These are phyloP conservation scores for Deilephila porcellus DNA, from an alignment of 2,888 invertebrate species.

Conservation along the genomic window DNA sequence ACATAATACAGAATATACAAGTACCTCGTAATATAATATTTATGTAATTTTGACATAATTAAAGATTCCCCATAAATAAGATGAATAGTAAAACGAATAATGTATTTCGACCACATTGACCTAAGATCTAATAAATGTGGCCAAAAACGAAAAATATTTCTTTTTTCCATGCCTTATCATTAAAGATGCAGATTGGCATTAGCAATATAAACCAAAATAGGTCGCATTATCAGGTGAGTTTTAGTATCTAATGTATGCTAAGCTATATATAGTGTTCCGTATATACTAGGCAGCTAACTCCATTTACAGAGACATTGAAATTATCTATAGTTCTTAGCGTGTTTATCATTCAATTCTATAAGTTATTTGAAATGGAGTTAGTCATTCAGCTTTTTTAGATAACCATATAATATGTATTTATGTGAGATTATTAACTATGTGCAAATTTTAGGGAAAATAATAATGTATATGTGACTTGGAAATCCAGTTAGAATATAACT, in stretches of 20 bases:
- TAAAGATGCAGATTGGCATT: slow-evolving; percentile 26
- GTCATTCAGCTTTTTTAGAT: no score
- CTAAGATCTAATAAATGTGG: background rate
- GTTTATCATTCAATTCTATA: no score
- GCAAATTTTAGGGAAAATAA: no score
- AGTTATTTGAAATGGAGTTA: no score
- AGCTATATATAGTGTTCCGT: background rate
- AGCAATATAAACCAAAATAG: slow-evolving; percentile 23
- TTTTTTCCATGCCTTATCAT: background rate
- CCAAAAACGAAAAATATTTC: background rate
- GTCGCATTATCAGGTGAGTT: slow-evolving; percentile 23
- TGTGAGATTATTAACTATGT: no score
- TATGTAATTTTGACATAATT: no score
- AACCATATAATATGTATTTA: no score
- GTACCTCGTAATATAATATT: background rate
- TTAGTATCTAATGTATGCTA: background rate
- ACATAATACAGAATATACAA: background rate
- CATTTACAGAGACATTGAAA: background rate
- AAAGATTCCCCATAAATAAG: background rate
- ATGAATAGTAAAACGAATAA: background rate
- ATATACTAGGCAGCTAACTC: background rate
- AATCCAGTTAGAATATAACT: no score
- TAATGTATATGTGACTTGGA: no score
- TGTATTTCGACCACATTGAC: background rate
- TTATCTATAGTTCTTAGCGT: no score